phyloP scores from a whole-genome alignment of 2,113 vertebrate genomes.

The Pipa parva region DNA sequence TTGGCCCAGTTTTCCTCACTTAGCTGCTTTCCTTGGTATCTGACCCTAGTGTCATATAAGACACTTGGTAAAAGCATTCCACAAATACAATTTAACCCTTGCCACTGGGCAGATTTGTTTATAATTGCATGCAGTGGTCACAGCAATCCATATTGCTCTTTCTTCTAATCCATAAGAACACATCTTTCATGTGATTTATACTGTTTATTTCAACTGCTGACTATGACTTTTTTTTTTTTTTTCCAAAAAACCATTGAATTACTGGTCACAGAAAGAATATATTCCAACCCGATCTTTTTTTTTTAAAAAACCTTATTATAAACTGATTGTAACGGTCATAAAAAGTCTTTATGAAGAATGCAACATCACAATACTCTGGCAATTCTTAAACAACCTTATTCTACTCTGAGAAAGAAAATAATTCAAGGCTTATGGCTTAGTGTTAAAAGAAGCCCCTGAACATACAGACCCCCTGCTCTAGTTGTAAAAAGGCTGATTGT shows the following conservation, averaged over 20 bases:
- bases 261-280: constrained; percentile 9
- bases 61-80: not conserved
- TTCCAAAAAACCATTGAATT: constrained; percentile 13
- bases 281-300: not conserved
- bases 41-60: constrained; percentile 7
- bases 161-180: not conserved
- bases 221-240: constrained; percentile 15
- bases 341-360: too few relatives aligned
- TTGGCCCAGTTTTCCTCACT: not conserved
- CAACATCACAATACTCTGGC: too few relatives aligned
- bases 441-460: too few relatives aligned
- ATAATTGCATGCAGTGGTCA: not conserved
- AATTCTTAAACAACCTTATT: too few relatives aligned
- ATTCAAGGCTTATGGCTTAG: too few relatives aligned
- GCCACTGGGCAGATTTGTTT: not conserved
- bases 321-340: constrained; percentile 2
- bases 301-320: not conserved
- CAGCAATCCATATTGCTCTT: not conserved
- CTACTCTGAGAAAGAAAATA: too few relatives aligned
- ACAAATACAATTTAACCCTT: not conserved
- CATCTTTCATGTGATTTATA: constrained; percentile 26
- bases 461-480: too few relatives aligned
- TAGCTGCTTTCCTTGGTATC: constrained; percentile 1
- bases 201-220: constrained; percentile 25
- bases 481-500: too few relatives aligned